Base-by-base conservation (phyloP, 2,888 invertebrate genomes). In the Pseudoips prasinana region DNA sequence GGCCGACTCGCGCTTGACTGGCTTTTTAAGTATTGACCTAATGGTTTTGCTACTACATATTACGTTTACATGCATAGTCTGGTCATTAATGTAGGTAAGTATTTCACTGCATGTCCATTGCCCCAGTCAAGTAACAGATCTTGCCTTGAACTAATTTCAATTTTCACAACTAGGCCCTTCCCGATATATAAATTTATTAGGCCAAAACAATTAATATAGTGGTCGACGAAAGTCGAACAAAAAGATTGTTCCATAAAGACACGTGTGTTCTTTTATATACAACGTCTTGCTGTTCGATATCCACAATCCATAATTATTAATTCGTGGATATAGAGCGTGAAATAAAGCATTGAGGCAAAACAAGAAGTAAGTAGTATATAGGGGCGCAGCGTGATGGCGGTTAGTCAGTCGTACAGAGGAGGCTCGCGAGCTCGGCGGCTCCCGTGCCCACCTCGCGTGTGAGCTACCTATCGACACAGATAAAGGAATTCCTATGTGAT, bases 301-400 rank as follows among this genome's bases (percentile, higher is more conserved):
- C 64, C 66, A 73, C 70, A 67, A 79, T 74, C 63, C 73, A 73
- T 69, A 73, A 68, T 76, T 80, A 78, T 78, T 81, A 75, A 78
- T 73, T 74, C 66, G 62, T 83, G 77, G 79, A 85, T 85, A 53
- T 84, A 81, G 86, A 87, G 85, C 86, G 80, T 87, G 84, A 85
- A 82, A 74, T 74, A 43, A 80, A 80, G 75, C 76, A 80, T 76
- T 77, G 77, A 78, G 75, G 70, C 71, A 75, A 75, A 76, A 72
- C 72, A 78, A 78, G 74, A 79, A 78, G 68, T 75, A 73, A 65
- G 70, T 72, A 65, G 67, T 85, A 84, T 87, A 86, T 85, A 86
- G 83, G 77, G 76, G 81, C 78, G 76, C 51, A 66, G 64, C 66
- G 55, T 61, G 64, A 48, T 68, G 63, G 54, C 49, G 56, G 58